Evolutionary conservation across 2,797 vertebrate species (phyloP).

Genomic region (Diceros bicornis): DNA sequence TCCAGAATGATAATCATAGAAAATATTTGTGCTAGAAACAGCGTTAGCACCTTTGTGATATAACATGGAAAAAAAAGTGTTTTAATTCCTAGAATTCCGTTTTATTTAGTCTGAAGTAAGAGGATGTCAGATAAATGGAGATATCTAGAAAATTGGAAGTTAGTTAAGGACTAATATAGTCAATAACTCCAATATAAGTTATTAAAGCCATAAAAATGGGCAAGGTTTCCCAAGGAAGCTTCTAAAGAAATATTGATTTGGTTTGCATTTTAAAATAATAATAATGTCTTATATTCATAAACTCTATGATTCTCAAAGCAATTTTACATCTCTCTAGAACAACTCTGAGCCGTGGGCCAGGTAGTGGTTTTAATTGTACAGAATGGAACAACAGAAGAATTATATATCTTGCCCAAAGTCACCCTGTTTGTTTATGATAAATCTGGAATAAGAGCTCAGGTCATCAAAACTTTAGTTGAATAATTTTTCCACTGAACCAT

Average conservation of each 20-base stretch:
- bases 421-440: background rate
- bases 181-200: constrained; percentile 14
- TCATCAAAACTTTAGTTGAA: background rate
- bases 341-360: background rate
- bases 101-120: constrained; percentile 41
- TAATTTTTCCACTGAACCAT: background rate
- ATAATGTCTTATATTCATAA: background rate
- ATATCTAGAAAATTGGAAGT: background rate
- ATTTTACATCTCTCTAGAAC: background rate
- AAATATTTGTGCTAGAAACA: constrained; percentile 25
- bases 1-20: background rate
- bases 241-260: background rate
- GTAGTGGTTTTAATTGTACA: background rate
- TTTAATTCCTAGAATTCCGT: background rate
- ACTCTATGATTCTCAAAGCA: background rate
- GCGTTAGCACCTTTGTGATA: background rate
- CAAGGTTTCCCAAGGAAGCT: background rate
- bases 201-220: constrained; percentile 43
- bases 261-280: constrained; percentile 9
- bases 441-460: background rate
- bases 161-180: background rate
- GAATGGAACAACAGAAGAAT: background rate
- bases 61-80: background rate
- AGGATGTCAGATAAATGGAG: background rate
- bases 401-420: background rate